Evolutionary conservation across 1,140 invertebrate genomes (phyloP).

Genomic region (Drosophila fuyamai): DNA sequence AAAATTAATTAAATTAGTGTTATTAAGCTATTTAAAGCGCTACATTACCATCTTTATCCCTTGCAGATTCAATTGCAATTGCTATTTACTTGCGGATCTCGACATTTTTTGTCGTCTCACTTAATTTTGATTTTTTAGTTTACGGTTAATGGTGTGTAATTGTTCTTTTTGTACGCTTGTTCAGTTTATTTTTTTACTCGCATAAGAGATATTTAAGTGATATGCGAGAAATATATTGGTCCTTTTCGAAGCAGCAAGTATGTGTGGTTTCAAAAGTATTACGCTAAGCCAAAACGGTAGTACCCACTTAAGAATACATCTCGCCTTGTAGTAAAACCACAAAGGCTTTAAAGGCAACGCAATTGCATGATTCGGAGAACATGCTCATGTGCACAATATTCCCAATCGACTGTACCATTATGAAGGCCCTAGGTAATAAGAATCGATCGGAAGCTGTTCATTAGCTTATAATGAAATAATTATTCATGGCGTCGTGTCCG

Average conservation of each 20-base stretch:
- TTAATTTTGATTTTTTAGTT: background rate
- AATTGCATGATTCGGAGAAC: background rate
- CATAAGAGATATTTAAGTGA: background rate
- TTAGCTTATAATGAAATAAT: conserved; percentile 45
- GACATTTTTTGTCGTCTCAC: background rate
- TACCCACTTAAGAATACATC: background rate
- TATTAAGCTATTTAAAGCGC: too few species aligned
- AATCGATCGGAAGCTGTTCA: conserved; percentile 27
- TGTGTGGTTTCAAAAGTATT: too few species aligned
- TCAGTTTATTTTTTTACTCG: background rate
- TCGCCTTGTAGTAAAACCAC: background rate
- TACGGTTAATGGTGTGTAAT: background rate
- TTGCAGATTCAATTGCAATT: background rate
- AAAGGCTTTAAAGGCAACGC: background rate
- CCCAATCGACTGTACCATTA: background rate
- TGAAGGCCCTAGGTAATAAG: background rate
- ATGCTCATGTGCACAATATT: background rate
- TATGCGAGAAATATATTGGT: too few species aligned
- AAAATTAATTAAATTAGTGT: background rate
- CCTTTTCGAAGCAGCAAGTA: too few species aligned
- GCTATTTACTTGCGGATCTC: background rate
- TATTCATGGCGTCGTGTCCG: conserved; percentile 8
- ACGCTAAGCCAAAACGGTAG: background rate
- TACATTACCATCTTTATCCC: conserved; percentile 2
- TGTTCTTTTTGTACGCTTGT: background rate